Conservation (phyloP, 2,888 invertebrate genomes). For the Ypsolopha scabrella region DNA sequence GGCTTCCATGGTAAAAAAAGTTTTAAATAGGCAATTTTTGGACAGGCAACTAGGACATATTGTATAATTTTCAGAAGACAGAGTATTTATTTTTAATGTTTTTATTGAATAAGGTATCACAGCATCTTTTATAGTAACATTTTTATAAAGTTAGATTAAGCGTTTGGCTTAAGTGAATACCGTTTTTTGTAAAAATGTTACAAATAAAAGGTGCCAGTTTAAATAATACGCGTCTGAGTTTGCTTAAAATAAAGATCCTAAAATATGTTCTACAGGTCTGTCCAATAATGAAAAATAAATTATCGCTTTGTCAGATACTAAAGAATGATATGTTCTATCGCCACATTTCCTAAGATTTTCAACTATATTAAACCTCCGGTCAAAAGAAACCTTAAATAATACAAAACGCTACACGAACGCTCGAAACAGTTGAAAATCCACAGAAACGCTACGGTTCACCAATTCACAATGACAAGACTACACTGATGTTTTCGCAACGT, state of each 20-base stretch:
- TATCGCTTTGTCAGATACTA: not conserved
- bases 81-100: not conserved
- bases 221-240: too few relatives aligned
- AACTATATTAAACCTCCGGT: not conserved
- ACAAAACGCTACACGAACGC: not conserved
- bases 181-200: too few relatives aligned
- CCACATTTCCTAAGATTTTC: not conserved
- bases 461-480: not conserved
- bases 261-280: too few relatives aligned
- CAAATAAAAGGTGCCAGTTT: too few relatives aligned
- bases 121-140: not conserved
- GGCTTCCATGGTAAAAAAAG: too few relatives aligned
- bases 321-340: slow-evolving; percentile 1
- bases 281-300: not conserved
- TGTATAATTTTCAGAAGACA: not conserved
- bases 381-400: not conserved
- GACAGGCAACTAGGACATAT: not conserved
- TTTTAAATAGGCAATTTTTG: not conserved
- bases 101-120: not conserved
- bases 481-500: not conserved
- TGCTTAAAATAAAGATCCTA: too few relatives aligned
- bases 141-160: too few relatives aligned
- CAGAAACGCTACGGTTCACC: not conserved
- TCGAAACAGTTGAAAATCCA: not conserved
- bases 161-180: too few relatives aligned